These are phyloP conservation scores for Ceriagrion tenellum DNA, from an alignment of 2,888 invertebrate species.

Conservation along the genomic window DNA sequence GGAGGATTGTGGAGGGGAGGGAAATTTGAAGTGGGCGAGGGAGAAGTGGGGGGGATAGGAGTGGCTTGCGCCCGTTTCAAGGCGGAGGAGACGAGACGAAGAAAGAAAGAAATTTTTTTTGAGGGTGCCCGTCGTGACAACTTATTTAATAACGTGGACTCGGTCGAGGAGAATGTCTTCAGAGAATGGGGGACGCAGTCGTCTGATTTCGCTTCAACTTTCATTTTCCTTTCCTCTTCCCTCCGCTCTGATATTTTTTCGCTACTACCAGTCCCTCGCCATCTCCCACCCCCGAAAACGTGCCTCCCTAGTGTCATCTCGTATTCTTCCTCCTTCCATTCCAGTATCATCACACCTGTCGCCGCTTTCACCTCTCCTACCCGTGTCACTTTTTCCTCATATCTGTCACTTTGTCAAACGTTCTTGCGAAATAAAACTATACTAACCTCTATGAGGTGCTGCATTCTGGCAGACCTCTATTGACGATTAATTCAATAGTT, in stretches of 20 bases:
- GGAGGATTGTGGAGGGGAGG: not conserved
- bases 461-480: no score
- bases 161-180: slow-evolving; percentile 33
- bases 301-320: not conserved
- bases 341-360: not conserved
- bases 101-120: not conserved
- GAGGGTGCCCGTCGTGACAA: slow-evolving; percentile 18
- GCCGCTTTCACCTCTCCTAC: not conserved
- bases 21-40: not conserved
- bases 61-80: not conserved
- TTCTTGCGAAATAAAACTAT: no score
- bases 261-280: not conserved
- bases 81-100: not conserved
- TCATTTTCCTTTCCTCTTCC: not conserved
- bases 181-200: not conserved
- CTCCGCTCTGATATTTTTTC: not conserved
- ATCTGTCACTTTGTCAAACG: not conserved
- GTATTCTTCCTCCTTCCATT: not conserved
- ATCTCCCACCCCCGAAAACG: not conserved
- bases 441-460: no score
- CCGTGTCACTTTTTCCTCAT: not conserved
- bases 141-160: slow-evolving; percentile 60
- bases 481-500: no score
- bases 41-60: not conserved
- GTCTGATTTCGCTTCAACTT: slow-evolving; percentile 1